A percentile compares a stretch with the other conserved stretches of the same genome.
Conservation (phyloP, 2,797 vertebrate genomes). For the Lutjanus campechanus region DNA sequence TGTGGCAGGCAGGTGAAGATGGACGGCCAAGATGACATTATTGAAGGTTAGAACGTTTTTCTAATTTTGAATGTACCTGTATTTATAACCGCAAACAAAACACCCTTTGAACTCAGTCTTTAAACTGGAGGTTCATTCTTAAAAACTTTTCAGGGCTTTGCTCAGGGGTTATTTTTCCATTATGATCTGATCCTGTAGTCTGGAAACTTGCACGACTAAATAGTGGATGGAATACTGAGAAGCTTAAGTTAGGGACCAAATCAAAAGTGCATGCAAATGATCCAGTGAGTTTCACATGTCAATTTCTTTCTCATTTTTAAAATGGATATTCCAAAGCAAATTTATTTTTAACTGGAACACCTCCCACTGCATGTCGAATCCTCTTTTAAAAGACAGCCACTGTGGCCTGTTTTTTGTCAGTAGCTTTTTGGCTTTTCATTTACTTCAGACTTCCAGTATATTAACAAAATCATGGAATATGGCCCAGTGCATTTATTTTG, state of each 20-base stretch:
- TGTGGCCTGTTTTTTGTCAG: neutral
- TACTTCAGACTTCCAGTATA: neutral
- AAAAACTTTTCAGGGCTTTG: neutral
- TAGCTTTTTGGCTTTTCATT: neutral
- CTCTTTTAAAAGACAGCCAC: too few relatives aligned
- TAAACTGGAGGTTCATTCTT: neutral
- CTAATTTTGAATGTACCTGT: neutral
- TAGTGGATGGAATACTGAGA: neutral
- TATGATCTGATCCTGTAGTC: neutral
- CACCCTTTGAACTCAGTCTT: neutral
- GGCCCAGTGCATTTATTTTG: neutral
- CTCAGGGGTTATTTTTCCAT: neutral
- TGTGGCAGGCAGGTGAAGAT: neutral
- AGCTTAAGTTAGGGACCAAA: neutral
- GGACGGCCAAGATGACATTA: neutral
- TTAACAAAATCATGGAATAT: neutral
- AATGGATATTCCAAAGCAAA: neutral
- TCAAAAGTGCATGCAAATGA: constrained; percentile 1
- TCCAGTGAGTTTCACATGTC: neutral
- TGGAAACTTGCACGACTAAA: neutral
- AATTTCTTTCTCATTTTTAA: neutral
- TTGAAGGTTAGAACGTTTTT: neutral
- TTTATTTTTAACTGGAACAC: neutral
- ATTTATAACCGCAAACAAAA: neutral
- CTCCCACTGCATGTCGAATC: neutral